A percentile compares a stretch with the other conserved stretches of the same genome.
Conservation (phyloP, 2,113 vertebrate genomes). For the Xenus cinereus region DNA sequence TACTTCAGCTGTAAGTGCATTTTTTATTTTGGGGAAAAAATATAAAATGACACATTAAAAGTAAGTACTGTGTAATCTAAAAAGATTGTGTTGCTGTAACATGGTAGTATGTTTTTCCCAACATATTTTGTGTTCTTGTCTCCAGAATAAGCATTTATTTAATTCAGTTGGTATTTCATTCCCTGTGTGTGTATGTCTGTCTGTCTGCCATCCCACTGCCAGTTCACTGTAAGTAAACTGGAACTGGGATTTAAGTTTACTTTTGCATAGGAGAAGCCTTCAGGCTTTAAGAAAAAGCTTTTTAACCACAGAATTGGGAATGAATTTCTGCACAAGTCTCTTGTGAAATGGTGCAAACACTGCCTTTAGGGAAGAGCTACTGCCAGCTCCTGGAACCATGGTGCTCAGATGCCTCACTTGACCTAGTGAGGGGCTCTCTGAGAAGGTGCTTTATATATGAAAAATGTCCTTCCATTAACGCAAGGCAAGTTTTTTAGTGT, state of each 20-base stretch:
- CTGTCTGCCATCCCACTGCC: not conserved
- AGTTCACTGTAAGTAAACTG: not conserved
- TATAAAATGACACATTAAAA: not conserved
- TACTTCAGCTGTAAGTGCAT: not conserved
- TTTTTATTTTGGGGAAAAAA: not conserved
- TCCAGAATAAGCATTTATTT: not conserved
- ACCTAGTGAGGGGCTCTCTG: not conserved
- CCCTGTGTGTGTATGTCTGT: not conserved
- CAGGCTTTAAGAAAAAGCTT: not conserved
- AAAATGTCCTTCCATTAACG: not conserved
- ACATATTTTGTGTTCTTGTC: not conserved
- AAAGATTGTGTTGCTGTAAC: not conserved
- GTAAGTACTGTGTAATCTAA: not conserved
- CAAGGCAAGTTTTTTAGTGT: not conserved
- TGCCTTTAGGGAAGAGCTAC: not conserved
- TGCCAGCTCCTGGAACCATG: not conserved
- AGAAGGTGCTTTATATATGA: not conserved
- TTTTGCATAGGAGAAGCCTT: not conserved
- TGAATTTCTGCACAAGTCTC: not conserved
- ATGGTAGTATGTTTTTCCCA: not conserved
- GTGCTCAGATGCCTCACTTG: not conserved
- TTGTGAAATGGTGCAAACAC: not conserved
- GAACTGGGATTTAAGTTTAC: not conserved
- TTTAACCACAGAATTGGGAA: not conserved
- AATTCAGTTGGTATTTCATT: not conserved